phyloP scores from a whole-genome alignment of 2,797 vertebrate genomes.

The Sebastes nivosus region DNA sequence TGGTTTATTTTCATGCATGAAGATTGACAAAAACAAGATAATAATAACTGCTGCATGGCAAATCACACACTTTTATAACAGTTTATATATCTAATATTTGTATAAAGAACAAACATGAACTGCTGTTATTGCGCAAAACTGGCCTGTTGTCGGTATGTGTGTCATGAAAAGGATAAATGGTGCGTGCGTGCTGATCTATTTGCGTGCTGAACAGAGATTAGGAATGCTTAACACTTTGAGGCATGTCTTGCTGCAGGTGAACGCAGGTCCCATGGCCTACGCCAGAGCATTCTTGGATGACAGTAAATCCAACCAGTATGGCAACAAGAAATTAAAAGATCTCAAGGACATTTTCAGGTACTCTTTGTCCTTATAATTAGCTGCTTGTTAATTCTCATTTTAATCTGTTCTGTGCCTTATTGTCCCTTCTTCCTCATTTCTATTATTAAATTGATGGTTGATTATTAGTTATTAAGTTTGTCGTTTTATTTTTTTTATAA shows the following conservation, averaged over 20 bases:
- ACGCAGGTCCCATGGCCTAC: slow-evolving; percentile 96
- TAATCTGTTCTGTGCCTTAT: background rate
- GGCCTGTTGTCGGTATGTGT: too few relatives aligned
- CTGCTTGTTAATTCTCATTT: background rate
- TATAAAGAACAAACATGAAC: background rate
- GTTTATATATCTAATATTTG: too few relatives aligned
- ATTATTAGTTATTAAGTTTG: background rate
- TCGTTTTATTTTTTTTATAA: background rate
- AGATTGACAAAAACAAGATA: too few relatives aligned
- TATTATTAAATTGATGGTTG: too few relatives aligned
- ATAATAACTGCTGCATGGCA: too few relatives aligned
- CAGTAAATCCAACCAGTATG: slow-evolving; percentile 86
- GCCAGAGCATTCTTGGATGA: slow-evolving; percentile 95
- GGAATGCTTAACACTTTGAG: background rate
- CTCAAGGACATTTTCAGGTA: slow-evolving; percentile 96
- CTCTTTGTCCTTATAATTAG: background rate
- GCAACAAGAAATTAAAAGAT: slow-evolving; percentile 91
- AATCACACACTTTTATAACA: background rate
- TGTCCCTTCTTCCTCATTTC: background rate
- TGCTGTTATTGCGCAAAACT: background rate
- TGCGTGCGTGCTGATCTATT: fast-evolving
- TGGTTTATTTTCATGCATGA: too few relatives aligned
- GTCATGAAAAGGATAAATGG: background rate
- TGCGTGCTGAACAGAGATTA: fast-evolving
- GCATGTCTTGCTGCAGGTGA: slow-evolving; percentile 85